Conservation (phyloP, 2,113 vertebrate genomes). For the Octodon degus region DNA sequence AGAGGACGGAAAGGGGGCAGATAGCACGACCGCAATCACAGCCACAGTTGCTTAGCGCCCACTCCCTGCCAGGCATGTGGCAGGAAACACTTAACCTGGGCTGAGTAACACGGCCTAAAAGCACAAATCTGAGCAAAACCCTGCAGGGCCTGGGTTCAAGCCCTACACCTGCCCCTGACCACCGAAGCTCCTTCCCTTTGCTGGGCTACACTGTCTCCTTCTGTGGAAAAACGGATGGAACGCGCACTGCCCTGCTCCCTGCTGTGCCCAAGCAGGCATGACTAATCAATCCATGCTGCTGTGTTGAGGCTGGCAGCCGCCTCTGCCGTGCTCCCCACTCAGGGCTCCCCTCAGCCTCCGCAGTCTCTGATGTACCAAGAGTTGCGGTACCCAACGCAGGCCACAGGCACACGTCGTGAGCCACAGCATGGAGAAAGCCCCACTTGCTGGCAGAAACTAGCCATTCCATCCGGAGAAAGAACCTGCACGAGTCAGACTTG, state of each 20-base stretch:
- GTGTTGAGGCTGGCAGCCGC: neutral
- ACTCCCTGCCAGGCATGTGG: neutral
- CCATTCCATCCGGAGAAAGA: neutral
- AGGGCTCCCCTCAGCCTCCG: neutral
- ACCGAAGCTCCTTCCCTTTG: neutral
- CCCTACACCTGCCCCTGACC: too few relatives aligned
- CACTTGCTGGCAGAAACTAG: fast-evolving
- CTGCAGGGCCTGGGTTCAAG: neutral
- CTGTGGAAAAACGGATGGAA: too few relatives aligned
- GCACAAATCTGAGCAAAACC: neutral
- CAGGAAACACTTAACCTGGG: neutral
- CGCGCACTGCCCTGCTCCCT: fast-evolving
- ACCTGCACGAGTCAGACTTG: neutral
- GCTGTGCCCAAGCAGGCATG: neutral
- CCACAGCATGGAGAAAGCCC: neutral
- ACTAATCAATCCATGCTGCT: neutral
- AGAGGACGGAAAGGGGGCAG: neutral
- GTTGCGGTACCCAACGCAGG: fast-evolving
- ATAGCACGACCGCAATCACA: neutral
- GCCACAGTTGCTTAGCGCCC: neutral
- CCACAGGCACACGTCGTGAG: fast-evolving
- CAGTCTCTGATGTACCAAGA: neutral
- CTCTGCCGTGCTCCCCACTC: fast-evolving
- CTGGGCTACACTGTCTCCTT: neutral
- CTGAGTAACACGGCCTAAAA: neutral